Evolutionary conservation across 2,797 vertebrate species (phyloP), one percentile per base, ranked within the genome.

Genomic region (Sebastes hubbsi): DNA sequence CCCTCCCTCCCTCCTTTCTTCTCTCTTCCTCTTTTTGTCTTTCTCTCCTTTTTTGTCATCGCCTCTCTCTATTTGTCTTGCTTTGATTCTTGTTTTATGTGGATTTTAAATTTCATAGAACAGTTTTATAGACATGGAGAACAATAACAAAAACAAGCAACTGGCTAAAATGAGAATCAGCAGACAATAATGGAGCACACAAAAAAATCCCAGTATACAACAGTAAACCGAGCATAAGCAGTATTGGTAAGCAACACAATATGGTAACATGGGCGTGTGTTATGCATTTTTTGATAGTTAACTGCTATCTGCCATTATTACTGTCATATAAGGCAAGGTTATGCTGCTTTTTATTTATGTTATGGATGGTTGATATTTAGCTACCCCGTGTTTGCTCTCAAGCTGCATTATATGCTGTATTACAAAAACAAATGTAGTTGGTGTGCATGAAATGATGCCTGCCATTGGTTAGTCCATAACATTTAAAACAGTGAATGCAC

Each of bases 21-120:
- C 32, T 63, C 58, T 22, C 22, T 68, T 72, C 56, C 54, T 77
- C 22, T 67, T 65, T 78, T 69, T 69, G 27, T 73, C 59, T 49
- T 36, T 65, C 24, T 69, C 10, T 62, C 20, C 27, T 49, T 54
- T 36, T 20, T 66, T 46, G 6, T 66, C 29, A 52, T 72, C 62
- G 27, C 49, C 32, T 75, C 13, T 22, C 36, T 77, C n/a, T 52
- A 4, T 55, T 62, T 68, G 71, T 80, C 32, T 49, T 62, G 38
- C 12, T 42, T 10, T 63, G 25, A 32, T 52, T 73, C 8, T 38
- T 24, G 20, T 70, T 49, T 74, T 55, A 11, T 61, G 29, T 52
- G 49, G 46, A 29, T 81, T 76, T 80, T 62, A 20, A 22, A 38
- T 60, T 1, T 56, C n/a, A 2, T 12, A 42, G 13, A 72, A 8